Base-by-base conservation (phyloP, 2,888 invertebrate genomes). In the Drosophila prolongata region DNA sequence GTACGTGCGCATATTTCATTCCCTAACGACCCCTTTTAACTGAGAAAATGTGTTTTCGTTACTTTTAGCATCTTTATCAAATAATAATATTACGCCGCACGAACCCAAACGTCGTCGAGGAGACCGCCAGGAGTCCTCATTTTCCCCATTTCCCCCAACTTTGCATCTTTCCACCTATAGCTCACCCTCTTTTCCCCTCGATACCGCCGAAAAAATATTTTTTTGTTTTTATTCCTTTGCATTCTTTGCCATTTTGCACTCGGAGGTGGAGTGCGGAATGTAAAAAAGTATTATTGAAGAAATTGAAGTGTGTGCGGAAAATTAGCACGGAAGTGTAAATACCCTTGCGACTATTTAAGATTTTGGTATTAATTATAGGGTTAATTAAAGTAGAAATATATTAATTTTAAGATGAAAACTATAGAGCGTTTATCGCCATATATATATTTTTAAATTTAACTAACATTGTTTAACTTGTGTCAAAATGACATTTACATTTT, bases 11-110 rank as follows among this genome's bases (percentile, higher is more conserved):
- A 90, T 90, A 90, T 90, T 90, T 90, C 89, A 90, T 89, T 89
- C 84, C 81, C 89, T 90, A 90, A 90, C 90, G 90, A 90, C 90
- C 91, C 90, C 90, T 90, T 90, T 90, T 90, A 90, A 90, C 91
- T 88, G 85, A 83, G 79, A 90, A 90, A 90, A 90, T 90, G 90
- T 90, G 90, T 90, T 90, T 90, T 90, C 89, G 87, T 90, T 90
- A 90, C 89, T 89, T 87, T 89, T 90, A 90, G 88, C 89, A 90
- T 90, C 91, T 90, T 90, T 90, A 90, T 90, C 90, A 90, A 90
- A 90, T 90, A 90, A 90, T 90, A 90, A 90, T 90, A 89, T 88
- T 90, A 90, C 87, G 80, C 89, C 79, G 77, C 87, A 79, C 84
- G 79, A 78, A 75, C 81, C 79, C 81, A 79, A 83, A 87, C 79